Conservation (phyloP, 2,797 vertebrate genomes). For the Neosilurus hyrtlii region DNA sequence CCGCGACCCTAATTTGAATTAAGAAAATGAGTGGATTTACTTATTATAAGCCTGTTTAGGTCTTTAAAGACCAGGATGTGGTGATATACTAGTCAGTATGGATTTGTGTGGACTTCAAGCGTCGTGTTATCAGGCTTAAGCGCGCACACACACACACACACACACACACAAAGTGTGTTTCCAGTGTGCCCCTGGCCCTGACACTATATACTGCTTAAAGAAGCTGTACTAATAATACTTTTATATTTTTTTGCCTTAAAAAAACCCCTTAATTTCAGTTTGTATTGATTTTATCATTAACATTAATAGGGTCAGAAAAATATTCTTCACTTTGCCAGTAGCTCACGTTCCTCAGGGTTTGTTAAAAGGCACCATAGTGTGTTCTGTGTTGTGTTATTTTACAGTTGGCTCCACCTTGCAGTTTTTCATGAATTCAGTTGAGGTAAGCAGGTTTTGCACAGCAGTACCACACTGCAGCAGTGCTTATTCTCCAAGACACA, state of each 20-base stretch:
- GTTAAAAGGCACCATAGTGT: background rate
- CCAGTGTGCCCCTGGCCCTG: background rate
- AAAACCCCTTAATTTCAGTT: background rate
- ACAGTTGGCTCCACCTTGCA: background rate
- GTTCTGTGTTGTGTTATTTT: background rate
- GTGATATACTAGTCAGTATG: background rate
- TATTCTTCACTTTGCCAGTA: background rate
- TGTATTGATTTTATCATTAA: background rate
- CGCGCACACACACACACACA: too few species aligned
- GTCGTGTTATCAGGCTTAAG: too few species aligned
- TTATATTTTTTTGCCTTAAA: background rate
- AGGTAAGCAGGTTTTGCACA: slow-evolving; percentile 30
- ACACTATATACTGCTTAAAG: background rate
- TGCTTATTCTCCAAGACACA: slow-evolving; percentile 13
- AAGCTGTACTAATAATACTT: background rate
- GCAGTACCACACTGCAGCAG: slow-evolving; percentile 13
- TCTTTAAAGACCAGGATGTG: background rate
- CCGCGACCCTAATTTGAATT: too few species aligned
- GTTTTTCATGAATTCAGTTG: slow-evolving; percentile 16
- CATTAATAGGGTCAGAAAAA: background rate
- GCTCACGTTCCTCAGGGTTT: background rate
- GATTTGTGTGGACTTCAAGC: background rate
- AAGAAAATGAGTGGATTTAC: too few species aligned
- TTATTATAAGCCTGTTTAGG: background rate
- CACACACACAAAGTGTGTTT: too few species aligned